Conservation (phyloP, 2,888 invertebrate genomes). For the Zaprionus bogoriensis region DNA sequence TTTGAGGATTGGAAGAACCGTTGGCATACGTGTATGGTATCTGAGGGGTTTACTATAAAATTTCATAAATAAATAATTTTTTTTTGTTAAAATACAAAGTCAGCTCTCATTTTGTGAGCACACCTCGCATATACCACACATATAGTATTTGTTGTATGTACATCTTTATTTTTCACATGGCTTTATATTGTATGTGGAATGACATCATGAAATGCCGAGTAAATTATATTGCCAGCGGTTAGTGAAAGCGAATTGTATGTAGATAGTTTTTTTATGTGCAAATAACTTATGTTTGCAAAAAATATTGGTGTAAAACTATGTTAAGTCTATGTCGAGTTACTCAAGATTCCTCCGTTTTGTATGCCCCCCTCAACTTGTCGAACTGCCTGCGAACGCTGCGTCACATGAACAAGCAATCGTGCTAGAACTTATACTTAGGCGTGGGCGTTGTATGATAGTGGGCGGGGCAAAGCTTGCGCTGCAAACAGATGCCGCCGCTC, state of each 20-base stretch:
- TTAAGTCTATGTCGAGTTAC: slow-evolving; percentile 4
- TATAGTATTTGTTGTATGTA: not conserved
- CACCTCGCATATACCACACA: not conserved
- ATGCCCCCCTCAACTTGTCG: too few relatives aligned
- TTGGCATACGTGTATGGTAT: too few relatives aligned
- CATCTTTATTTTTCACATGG: not conserved
- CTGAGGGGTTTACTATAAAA: too few relatives aligned
- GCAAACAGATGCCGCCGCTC: not conserved
- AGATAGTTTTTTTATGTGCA: not conserved
- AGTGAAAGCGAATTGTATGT: not conserved
- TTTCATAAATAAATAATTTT: not conserved
- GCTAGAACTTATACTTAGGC: slow-evolving; percentile 17
- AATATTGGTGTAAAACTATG: not conserved
- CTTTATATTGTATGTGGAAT: not conserved
- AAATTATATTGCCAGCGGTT: not conserved
- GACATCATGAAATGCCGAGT: not conserved
- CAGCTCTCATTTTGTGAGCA: too few relatives aligned
- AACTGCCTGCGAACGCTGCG: slow-evolving; percentile 36
- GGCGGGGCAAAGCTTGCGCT: slow-evolving; percentile 12
- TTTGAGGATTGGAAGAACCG: too few relatives aligned
- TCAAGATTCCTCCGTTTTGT: not conserved
- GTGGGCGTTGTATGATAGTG: not conserved
- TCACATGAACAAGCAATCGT: slow-evolving; percentile 42
- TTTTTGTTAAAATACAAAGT: too few relatives aligned
- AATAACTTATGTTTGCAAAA: slow-evolving; percentile 1